These are phyloP conservation scores for Penaeus monodon DNA, from an alignment of 2,888 invertebrate species.

Conservation along the genomic window DNA sequence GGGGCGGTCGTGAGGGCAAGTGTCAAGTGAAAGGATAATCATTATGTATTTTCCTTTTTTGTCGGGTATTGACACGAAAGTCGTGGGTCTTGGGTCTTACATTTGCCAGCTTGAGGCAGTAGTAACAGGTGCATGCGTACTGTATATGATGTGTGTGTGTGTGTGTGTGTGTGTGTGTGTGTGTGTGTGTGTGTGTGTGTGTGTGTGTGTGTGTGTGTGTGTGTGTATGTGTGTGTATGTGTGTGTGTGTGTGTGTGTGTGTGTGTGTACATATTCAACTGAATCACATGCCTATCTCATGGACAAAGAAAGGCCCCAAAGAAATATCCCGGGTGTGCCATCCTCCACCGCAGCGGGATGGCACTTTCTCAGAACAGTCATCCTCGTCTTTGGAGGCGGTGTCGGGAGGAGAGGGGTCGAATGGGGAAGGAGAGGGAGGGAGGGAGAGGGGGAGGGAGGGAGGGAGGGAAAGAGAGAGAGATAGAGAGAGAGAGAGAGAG, in stretches of 20 bases:
- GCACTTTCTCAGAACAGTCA: too few relatives aligned
- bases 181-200: not conserved
- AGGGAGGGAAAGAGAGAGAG: too few relatives aligned
- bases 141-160: not conserved
- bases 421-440: too few relatives aligned
- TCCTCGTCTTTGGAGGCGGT: too few relatives aligned
- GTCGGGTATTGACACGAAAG: too few relatives aligned
- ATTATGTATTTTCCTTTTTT: not conserved
- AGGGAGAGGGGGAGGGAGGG: too few relatives aligned
- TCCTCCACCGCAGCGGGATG: not conserved
- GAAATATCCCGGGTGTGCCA: too few relatives aligned
- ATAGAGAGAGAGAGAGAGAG: too few relatives aligned
- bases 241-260: not conserved
- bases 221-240: not conserved
- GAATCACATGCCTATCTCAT: not conserved
- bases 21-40: not conserved
- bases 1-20: not conserved
- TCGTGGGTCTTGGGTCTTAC: too few relatives aligned
- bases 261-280: not conserved
- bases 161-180: constrained; percentile 4
- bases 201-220: not conserved
- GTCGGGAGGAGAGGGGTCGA: too few relatives aligned
- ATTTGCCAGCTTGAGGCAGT: not conserved
- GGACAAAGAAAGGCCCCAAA: too few relatives aligned
- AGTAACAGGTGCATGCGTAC: not conserved